Conservation (phyloP, 2,113 vertebrate genomes). For the rabbit (Oryctolagus cuniculus) region mOryCun1.1 NC_091437.1:38440001-38440500, state of each 20-base stretch:
- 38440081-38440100: not conserved
- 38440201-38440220: not conserved
- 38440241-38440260: not conserved
- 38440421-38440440: not conserved
- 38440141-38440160: not conserved
- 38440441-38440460: too few species aligned
- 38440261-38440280: not conserved
- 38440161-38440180: not conserved
- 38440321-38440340: not conserved
- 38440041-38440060: too few species aligned
- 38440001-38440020: not conserved
- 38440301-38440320: not conserved
- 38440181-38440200: not conserved
- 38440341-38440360: not conserved
- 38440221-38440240: too few species aligned
- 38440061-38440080: not conserved
- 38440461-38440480: too few species aligned
- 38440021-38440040: too few species aligned
- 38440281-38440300: not conserved
- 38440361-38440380: not conserved
- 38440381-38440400: not conserved
- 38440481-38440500: too few species aligned
- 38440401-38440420: not conserved
- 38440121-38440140: not conserved
- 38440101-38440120: not conserved